phyloP scores from a whole-genome alignment of 2,113 vertebrate genomes.

The Anguilla japonica region DNA sequence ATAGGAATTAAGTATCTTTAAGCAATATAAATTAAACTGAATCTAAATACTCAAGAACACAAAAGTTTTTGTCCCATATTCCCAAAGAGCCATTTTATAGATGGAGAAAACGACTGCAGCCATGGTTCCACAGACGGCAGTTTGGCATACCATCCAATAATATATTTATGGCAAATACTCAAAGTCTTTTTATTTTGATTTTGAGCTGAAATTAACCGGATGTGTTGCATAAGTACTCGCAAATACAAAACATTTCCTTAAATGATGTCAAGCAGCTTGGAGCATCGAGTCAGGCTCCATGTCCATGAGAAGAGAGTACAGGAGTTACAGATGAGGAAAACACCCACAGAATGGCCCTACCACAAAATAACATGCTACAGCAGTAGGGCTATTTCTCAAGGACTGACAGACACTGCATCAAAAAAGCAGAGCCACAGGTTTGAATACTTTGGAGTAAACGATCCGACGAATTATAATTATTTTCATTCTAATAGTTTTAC shows the following conservation, averaged over 20 bases:
- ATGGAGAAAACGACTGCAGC: too few relatives aligned
- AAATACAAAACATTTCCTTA: slow-evolving; percentile 17
- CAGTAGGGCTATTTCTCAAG: not conserved
- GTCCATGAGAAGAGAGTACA: slow-evolving; percentile 13
- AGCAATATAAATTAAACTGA: too few relatives aligned
- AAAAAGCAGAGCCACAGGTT: not conserved
- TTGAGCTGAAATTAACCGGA: slow-evolving; percentile 30
- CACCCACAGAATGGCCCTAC: slow-evolving; percentile 16
- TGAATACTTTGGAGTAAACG: too few relatives aligned
- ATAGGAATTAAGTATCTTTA: too few relatives aligned
- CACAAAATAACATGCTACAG: not conserved
- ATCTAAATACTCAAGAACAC: too few relatives aligned
- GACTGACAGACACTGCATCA: not conserved
- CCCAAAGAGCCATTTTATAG: too few relatives aligned
- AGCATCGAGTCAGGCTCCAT: not conserved
- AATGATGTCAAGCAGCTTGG: not conserved
- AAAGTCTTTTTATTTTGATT: too few relatives aligned
- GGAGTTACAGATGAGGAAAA: slow-evolving; percentile 17
- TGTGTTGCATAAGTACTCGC: not conserved
- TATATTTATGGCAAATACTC: slow-evolving; percentile 22
- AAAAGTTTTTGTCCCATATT: too few relatives aligned
- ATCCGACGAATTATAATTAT: too few relatives aligned
- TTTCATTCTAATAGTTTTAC: too few relatives aligned
- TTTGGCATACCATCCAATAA: slow-evolving; percentile 11
- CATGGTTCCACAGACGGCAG: too few relatives aligned